These are phyloP conservation scores for Caenorhabditis briggsae DNA, from an alignment of 1,140 invertebrate species.

Conservation along the genomic window DNA sequence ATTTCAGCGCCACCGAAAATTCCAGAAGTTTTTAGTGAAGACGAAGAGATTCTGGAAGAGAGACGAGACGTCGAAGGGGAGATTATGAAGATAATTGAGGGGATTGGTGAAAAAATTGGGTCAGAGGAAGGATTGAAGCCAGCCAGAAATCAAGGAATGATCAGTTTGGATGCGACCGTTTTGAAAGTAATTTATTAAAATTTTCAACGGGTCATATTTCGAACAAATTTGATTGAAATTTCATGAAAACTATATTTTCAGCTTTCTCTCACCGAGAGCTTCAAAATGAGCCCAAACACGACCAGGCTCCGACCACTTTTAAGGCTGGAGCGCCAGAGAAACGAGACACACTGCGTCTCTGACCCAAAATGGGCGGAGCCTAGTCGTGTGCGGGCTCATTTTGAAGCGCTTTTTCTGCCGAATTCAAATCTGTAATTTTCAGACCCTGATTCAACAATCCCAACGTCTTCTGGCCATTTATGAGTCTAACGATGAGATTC, in stretches of 20 bases:
- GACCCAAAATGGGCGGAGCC: background rate
- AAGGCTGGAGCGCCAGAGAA: background rate
- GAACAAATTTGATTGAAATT: background rate
- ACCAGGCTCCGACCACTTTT: background rate
- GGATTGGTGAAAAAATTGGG: slow-evolving; percentile 7
- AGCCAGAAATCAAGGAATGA: background rate
- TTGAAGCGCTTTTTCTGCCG: background rate
- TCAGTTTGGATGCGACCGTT: slow-evolving; percentile 9
- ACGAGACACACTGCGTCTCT: no score
- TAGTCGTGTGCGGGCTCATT: background rate
- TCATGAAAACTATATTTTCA: background rate
- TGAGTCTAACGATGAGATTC: background rate
- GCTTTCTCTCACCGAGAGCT: background rate
- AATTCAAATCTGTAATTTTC: background rate
- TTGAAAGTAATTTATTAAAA: background rate
- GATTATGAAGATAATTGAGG: background rate
- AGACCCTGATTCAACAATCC: slow-evolving; percentile 27
- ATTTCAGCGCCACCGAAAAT: background rate
- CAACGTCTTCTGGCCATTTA: background rate
- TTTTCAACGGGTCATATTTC: background rate
- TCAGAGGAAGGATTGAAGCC: background rate
- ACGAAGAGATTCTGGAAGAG: slow-evolving; percentile 29
- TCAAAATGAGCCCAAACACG: background rate
- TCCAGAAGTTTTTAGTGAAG: background rate
- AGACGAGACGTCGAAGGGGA: background rate